A percentile compares a stretch with the other conserved stretches of the same genome.
phyloP scores from a whole-genome alignment of 2,888 invertebrate genomes.

The Cheilosia pagana region DNA sequence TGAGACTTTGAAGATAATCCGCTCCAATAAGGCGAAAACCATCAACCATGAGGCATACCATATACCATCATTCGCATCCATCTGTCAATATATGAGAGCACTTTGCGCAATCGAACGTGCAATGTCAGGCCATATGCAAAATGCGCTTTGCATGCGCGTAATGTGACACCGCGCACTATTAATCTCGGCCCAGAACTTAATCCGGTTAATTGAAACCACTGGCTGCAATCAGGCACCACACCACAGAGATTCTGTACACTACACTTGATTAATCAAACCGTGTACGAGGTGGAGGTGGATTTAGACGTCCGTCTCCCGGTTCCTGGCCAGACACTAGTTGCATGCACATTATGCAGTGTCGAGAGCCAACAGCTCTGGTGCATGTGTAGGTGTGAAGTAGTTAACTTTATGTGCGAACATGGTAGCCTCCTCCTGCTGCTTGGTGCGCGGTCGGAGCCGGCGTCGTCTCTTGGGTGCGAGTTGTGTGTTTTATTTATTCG shows the following conservation, averaged over 20 bases:
- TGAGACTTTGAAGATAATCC: not conserved
- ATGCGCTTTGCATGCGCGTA: slow-evolving; percentile 1
- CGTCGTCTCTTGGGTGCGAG: slow-evolving; percentile 39
- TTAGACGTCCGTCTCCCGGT: slow-evolving; percentile 20
- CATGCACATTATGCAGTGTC: slow-evolving; percentile 55
- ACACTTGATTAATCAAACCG: slow-evolving; percentile 63
- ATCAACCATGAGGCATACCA: slow-evolving; percentile 2
- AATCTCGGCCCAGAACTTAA: slow-evolving; percentile 66
- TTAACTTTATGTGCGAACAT: slow-evolving; percentile 71
- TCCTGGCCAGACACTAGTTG: slow-evolving; percentile 33
- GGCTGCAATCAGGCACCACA: slow-evolving; percentile 41
- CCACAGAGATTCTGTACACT: slow-evolving; percentile 39
- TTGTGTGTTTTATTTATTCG: slow-evolving; percentile 17
- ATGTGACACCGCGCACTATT: slow-evolving; percentile 31
- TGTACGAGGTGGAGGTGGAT: slow-evolving; percentile 22
- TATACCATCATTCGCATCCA: slow-evolving; percentile 15
- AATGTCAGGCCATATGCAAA: slow-evolving; percentile 29
- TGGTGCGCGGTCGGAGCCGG: slow-evolving; percentile 16
- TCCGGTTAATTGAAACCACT: slow-evolving; percentile 65
- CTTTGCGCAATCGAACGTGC: slow-evolving; percentile 30
- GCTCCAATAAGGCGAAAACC: slow-evolving; percentile 25
- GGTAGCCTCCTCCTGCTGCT: slow-evolving; percentile 30
- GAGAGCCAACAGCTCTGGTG: slow-evolving; percentile 25
- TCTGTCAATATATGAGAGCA: slow-evolving; percentile 36
- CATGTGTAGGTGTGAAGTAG: slow-evolving; percentile 68